These are phyloP conservation scores for Mactromeris polynyma DNA, from an alignment of 2,888 invertebrate species.

Conservation along the genomic window DNA sequence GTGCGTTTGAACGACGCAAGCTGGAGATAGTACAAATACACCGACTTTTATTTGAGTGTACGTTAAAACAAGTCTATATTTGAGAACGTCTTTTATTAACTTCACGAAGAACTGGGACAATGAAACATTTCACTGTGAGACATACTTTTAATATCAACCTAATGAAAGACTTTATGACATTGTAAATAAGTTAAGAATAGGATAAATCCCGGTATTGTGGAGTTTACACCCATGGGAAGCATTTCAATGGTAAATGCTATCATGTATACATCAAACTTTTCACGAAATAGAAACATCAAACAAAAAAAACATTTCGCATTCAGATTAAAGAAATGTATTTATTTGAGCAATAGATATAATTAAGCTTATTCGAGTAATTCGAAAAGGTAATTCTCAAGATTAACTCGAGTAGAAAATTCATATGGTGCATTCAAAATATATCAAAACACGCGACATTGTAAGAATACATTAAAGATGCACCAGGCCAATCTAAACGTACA, in stretches of 20 bases:
- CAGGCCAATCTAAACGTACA: too few relatives aligned
- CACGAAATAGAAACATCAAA: too few relatives aligned
- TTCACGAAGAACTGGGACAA: not conserved
- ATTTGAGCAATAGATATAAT: too few relatives aligned
- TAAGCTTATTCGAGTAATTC: too few relatives aligned
- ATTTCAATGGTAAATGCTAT: not conserved
- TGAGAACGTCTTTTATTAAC: not conserved
- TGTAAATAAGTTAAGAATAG: not conserved
- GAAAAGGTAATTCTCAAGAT: too few relatives aligned
- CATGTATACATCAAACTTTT: too few relatives aligned
- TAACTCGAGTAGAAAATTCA: too few relatives aligned
- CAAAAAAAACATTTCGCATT: too few relatives aligned
- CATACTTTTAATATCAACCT: not conserved
- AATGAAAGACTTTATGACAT: not conserved
- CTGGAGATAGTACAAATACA: not conserved
- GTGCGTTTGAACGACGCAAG: not conserved
- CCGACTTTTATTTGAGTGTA: not conserved
- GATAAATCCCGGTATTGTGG: not conserved
- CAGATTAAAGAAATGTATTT: too few relatives aligned
- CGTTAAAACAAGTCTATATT: not conserved
- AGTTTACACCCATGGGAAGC: not conserved
- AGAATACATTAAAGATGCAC: too few relatives aligned
- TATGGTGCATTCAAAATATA: too few relatives aligned
- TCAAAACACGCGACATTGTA: too few relatives aligned
- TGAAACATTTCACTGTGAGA: not conserved